Evolutionary conservation across 2,797 vertebrate genomes (phyloP), one percentile per base, ranked within the genome.

Genomic region (Trematomus bernacchii): DNA sequence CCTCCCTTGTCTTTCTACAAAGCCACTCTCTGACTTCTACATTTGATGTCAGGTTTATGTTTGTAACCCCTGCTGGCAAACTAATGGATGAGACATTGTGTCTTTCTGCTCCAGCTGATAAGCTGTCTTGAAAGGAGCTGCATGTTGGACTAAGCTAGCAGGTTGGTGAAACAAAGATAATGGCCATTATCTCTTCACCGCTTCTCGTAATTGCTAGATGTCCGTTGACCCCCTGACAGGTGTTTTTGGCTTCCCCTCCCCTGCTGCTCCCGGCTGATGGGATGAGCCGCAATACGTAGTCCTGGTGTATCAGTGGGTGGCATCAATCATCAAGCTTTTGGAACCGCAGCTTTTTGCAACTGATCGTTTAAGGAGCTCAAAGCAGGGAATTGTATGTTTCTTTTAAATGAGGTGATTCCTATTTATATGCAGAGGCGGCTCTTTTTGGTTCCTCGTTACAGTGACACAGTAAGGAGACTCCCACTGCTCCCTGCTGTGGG

Each of bases 161-260:
- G 78, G 84, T 83, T 62, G 77, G 57, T 73, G 83, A 89, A 86
- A 87, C 86, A 85, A 91, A 88, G 80, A 90, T 88, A 89, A 90
- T 78, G 76, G 77, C 63, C 90, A 87, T 88, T 91, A 86, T 87
- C 84, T 79, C 71, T 74, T 89, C 67, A 40, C 71, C 42, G 61
- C 79, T 89, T 73, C 67, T 61, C 6, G 27, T 87, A 88, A 92
- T 84, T 87, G 82, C 83, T 80, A 82, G 70, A 85, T 84, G 86
- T 81, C 87, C 67, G 11, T 63, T 71, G 78, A 82, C 72, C 37
- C 58, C 52, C 51, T 7, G 21, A 77, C 85, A 90, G 83, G 76
- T 87, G 73, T 46, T 37, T 60, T 60, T 14, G 8, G 42, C 74
- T 23, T 73, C 65, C 70, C 43, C 68, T 73, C 55, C 66, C 73